Percentiles rank a stretch among this genome's conserved stretches.
phyloP scores from a whole-genome alignment of 1,140 invertebrate genomes.

The Caerostris darwini region DNA sequence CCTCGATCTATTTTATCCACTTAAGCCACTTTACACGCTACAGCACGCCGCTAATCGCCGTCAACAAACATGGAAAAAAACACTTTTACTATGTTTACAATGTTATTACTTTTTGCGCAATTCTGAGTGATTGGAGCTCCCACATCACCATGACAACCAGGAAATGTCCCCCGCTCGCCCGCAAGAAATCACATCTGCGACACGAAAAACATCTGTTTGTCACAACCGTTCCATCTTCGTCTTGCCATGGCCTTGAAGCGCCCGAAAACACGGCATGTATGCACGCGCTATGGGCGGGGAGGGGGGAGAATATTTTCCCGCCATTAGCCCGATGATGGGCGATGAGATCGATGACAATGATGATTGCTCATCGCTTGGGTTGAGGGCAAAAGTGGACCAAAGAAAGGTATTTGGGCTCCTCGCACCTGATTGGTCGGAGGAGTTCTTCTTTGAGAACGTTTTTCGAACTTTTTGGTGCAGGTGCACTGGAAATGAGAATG shows the following conservation, averaged over 20 bases:
- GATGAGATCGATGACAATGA: not conserved
- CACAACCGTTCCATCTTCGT: not conserved
- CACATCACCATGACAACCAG: not conserved
- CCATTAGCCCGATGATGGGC: not conserved
- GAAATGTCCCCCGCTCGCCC: not conserved
- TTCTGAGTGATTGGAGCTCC: not conserved
- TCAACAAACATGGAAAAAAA: too few species aligned
- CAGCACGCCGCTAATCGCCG: too few species aligned
- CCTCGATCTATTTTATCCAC: too few species aligned
- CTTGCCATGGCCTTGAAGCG: not conserved
- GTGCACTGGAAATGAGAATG: not conserved
- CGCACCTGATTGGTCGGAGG: not conserved
- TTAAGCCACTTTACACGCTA: too few species aligned
- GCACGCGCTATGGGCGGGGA: too few species aligned
- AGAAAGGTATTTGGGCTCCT: not conserved
- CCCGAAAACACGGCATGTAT: too few species aligned
- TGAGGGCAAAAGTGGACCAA: not conserved
- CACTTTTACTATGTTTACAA: too few species aligned
- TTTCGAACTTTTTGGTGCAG: not conserved
- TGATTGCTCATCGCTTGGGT: not conserved
- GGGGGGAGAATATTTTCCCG: not conserved
- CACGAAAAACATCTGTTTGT: constrained; percentile 16
- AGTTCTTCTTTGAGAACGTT: not conserved
- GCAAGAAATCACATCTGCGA: not conserved
- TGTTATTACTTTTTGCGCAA: too few species aligned